These are phyloP conservation scores for Heterotis niloticus DNA, from an alignment of 2,113 vertebrate species.

Conservation along the genomic window DNA sequence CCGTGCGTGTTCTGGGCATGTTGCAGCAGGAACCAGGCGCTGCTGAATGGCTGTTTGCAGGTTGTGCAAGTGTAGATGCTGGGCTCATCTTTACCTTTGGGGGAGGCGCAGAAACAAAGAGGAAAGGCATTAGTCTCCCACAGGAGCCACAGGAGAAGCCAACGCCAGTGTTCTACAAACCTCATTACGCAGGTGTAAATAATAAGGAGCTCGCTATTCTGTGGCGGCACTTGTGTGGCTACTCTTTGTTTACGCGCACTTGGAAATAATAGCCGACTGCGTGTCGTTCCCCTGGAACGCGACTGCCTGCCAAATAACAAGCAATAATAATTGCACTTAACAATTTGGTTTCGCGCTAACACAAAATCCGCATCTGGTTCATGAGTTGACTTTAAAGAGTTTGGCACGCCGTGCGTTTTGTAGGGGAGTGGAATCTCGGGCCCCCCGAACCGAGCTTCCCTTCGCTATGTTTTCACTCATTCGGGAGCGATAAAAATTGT, in stretches of 20 bases:
- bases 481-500: background rate
- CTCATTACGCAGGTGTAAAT: background rate
- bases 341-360: conserved; percentile 11
- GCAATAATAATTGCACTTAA: background rate
- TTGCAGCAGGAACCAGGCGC: conserved; percentile 98
- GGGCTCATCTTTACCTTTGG: conserved; percentile 96
- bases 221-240: background rate
- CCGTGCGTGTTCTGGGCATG: conserved; percentile 98
- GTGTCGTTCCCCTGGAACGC: background rate
- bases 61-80: conserved; percentile 98
- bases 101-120: conserved; percentile 56
- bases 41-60: conserved; percentile 98
- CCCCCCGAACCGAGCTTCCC: conserved; percentile 32
- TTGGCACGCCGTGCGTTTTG: background rate
- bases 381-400: background rate
- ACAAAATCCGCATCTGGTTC: background rate
- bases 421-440: background rate
- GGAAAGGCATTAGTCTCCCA: background rate
- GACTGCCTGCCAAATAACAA: conserved; percentile 13
- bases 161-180: background rate
- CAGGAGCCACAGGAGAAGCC: background rate
- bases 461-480: background rate
- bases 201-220: background rate
- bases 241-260: background rate
- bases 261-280: background rate